Evolutionary conservation across 2,113 vertebrate species (phyloP).

Genomic region (Plecturocebus donacophilus): DNA sequence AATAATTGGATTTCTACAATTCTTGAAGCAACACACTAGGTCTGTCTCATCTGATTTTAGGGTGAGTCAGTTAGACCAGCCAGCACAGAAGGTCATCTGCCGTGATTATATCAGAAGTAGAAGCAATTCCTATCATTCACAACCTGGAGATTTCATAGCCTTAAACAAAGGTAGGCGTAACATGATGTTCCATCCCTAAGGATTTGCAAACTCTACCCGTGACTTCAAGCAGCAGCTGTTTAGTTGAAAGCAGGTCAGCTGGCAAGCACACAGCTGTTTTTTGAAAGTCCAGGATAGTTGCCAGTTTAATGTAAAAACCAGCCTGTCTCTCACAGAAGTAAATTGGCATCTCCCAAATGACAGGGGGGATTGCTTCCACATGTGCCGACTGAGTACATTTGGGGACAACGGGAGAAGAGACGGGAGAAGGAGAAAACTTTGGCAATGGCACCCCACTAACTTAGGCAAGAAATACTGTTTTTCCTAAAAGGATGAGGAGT

Average conservation of each 20-base stretch:
- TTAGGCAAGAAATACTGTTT: neutral
- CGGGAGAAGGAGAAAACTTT: neutral
- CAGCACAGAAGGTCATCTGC: neutral
- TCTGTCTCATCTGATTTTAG: neutral
- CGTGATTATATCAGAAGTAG: neutral
- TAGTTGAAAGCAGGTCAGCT: conserved; percentile 59
- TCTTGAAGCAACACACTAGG: neutral
- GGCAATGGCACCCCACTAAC: neutral
- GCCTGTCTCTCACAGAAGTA: neutral
- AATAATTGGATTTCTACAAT: neutral
- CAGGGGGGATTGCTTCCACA: neutral
- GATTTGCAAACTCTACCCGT: neutral
- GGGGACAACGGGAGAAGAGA: neutral
- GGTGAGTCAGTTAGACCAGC: neutral
- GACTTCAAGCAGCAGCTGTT: conserved; percentile 40
- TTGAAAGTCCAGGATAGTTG: conserved; percentile 45
- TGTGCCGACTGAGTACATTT: neutral
- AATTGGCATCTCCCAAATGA: neutral
- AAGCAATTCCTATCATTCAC: neutral
- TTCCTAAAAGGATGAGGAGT: neutral
- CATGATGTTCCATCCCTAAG: neutral
- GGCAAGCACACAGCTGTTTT: conserved; percentile 46
- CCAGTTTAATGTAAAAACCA: conserved; percentile 9
- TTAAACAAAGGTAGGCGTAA: neutral
- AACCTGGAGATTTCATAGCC: neutral